phyloP scores from a whole-genome alignment of 2,113 vertebrate genomes.

The Carollia perspicillata region DNA sequence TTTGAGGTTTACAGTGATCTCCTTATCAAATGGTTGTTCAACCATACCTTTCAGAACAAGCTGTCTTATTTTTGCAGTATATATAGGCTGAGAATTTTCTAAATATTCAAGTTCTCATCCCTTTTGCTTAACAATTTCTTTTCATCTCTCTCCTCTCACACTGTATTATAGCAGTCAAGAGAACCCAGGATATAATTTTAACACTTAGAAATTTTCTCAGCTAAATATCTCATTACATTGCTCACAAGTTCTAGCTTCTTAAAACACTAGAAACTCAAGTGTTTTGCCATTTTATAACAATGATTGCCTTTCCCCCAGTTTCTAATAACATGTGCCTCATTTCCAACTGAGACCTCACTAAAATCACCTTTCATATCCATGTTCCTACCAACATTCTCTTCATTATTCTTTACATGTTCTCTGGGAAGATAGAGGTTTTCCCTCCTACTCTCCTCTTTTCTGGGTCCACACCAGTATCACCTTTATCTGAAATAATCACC shows the following conservation, averaged over 20 bases:
- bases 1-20: background rate
- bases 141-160: background rate
- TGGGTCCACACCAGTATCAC: background rate
- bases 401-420: background rate
- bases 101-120: background rate
- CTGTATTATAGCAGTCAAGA: background rate
- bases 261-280: background rate
- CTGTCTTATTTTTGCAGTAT: background rate
- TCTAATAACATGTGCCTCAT: background rate
- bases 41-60: background rate
- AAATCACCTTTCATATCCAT: background rate
- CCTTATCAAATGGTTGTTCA: conserved; percentile 18
- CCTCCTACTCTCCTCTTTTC: background rate
- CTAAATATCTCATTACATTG: background rate
- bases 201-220: background rate
- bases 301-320: background rate
- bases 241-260: background rate
- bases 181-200: background rate
- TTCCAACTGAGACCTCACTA: background rate
- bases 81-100: background rate
- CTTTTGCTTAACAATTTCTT: background rate
- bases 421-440: background rate
- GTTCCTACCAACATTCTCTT: background rate
- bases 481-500: background rate
- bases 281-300: background rate